phyloP scores from a whole-genome alignment of 2,113 vertebrate genomes.

The Oncorhynchus nerka region DNA sequence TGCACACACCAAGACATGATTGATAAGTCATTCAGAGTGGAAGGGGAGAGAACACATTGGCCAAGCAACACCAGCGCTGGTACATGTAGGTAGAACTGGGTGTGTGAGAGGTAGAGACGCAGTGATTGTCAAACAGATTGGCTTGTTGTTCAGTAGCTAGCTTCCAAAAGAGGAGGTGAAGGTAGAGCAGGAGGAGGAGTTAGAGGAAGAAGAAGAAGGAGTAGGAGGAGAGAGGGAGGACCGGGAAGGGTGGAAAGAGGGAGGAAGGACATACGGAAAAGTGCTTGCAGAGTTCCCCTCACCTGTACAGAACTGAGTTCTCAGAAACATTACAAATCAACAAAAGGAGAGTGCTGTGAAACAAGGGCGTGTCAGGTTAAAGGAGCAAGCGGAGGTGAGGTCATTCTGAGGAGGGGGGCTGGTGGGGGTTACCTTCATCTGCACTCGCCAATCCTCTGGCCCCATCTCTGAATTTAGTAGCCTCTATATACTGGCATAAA shows the following conservation, averaged over 20 bases:
- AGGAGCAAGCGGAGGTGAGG: constrained; percentile 75
- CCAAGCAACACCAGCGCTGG: constrained; percentile 62
- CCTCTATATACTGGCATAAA: constrained; percentile 99
- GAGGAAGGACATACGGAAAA: constrained; percentile 33
- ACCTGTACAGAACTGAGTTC: constrained; percentile 66
- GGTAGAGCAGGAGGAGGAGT: neutral
- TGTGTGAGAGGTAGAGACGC: constrained; percentile 50
- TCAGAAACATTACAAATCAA: constrained; percentile 37
- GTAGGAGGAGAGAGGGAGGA: constrained; percentile 33
- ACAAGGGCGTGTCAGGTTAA: constrained; percentile 66
- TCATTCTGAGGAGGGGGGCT: constrained; percentile 57
- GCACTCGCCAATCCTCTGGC: constrained; percentile 87
- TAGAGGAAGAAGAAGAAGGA: constrained; percentile 25
- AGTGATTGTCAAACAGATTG: constrained; percentile 70
- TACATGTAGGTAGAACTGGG: constrained; percentile 28
- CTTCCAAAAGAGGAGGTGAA: constrained; percentile 29
- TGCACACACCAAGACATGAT: constrained; percentile 64
- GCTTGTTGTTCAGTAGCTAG: constrained; percentile 59
- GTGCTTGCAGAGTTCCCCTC: constrained; percentile 52
- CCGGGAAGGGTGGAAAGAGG: constrained; percentile 36
- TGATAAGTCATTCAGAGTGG: constrained; percentile 68
- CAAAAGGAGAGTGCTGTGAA: constrained; percentile 46
- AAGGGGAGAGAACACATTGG: constrained; percentile 62
- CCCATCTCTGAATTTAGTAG: constrained; percentile 97
- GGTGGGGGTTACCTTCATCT: constrained; percentile 90